Evolutionary conservation across 2,113 vertebrate species (phyloP).

Genomic region (Sapajus apella): DNA sequence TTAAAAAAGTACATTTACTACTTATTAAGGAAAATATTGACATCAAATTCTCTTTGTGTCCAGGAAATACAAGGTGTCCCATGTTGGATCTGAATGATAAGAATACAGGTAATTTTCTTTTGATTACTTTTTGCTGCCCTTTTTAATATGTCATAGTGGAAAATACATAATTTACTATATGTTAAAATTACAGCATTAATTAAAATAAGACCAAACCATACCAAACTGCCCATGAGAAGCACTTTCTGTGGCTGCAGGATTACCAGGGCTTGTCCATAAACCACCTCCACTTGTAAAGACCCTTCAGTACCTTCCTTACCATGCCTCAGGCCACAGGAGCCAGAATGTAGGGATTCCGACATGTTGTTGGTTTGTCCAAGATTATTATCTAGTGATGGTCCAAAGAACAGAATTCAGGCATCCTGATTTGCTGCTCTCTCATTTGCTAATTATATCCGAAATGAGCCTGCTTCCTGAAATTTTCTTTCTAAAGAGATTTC

Average conservation of each 20-base stretch:
- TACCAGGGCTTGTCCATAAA: not conserved
- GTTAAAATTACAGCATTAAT: not conserved
- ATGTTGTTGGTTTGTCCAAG: not conserved
- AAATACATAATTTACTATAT: not conserved
- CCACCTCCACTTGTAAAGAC: not conserved
- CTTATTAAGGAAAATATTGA: not conserved
- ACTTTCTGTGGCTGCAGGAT: not conserved
- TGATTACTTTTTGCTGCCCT: not conserved
- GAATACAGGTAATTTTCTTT: not conserved
- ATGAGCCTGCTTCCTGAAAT: slow-evolving; percentile 7
- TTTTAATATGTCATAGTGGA: not conserved
- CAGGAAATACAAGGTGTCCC: not conserved
- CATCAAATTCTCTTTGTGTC: not conserved
- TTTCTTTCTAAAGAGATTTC: slow-evolving; percentile 17
- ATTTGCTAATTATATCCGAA: not conserved
- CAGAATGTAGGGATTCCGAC: not conserved
- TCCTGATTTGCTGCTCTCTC: not conserved
- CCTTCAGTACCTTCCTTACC: not conserved
- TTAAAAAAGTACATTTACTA: not conserved
- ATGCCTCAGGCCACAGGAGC: not conserved
- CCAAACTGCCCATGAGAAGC: not conserved
- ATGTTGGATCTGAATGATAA: not conserved
- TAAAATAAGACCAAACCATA: not conserved
- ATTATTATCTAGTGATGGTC: not conserved
- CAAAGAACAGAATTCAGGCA: not conserved